A percentile compares a stretch with the other conserved stretches of the same genome.
These are phyloP conservation scores for Eurosta solidaginis DNA, from an alignment of 1,140 invertebrate genomes.

Conservation along the genomic window DNA sequence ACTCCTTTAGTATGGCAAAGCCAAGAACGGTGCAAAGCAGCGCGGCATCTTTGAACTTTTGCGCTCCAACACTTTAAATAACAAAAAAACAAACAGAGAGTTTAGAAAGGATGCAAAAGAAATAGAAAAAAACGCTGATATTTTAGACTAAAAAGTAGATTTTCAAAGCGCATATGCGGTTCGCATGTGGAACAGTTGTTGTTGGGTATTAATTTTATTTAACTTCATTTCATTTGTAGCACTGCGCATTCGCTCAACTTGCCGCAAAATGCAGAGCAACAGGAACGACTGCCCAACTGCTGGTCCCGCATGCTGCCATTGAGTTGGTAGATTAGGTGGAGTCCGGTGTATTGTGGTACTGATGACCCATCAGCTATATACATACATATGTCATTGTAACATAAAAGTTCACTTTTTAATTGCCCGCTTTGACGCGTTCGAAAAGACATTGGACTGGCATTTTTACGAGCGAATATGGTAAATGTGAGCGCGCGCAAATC, in stretches of 20 bases:
- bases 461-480: conserved; percentile 58
- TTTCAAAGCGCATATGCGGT: not conserved
- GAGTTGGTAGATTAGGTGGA: too few species aligned
- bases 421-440: conserved; percentile 58
- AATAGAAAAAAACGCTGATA: too few species aligned
- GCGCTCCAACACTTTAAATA: conserved; percentile 30
- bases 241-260: conserved; percentile 41
- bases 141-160: not conserved
- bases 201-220: conserved; percentile 31
- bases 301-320: too few species aligned
- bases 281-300: too few species aligned
- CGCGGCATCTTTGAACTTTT: conserved; percentile 2
- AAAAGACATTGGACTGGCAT: conserved; percentile 57
- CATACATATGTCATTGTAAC: conserved; percentile 59
- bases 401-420: conserved; percentile 59
- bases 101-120: not conserved
- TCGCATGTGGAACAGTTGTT: not conserved
- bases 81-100: not conserved
- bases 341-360: not conserved
- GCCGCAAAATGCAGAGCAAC: conserved; percentile 9
- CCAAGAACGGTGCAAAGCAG: conserved; percentile 30
- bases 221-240: conserved; percentile 47
- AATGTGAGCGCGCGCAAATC: conserved; percentile 57
- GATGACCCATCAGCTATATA: conserved; percentile 41
- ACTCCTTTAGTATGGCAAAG: conserved; percentile 27